Percentiles rank a stretch among this genome's conserved stretches.
Evolutionary conservation across 1,140 invertebrate species (phyloP).

Genomic region (Planococcus citri): DNA sequence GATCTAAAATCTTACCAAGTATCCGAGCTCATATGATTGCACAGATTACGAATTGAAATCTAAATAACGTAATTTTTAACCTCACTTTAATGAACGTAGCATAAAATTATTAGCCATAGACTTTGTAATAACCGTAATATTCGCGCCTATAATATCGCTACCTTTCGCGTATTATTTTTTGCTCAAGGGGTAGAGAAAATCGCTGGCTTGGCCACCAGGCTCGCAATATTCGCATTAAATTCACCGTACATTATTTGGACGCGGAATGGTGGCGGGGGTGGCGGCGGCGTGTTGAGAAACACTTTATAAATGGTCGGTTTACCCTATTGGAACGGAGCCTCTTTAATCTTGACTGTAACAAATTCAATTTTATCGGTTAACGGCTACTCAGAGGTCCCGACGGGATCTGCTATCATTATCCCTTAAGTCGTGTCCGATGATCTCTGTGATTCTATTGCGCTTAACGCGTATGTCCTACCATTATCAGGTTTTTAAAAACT

Average conservation of each 20-base stretch:
- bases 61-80: too few relatives aligned
- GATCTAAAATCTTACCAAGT: too few relatives aligned
- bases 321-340: neutral
- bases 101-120: too few relatives aligned
- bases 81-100: too few relatives aligned
- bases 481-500: conserved; percentile 7
- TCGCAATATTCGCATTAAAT: neutral
- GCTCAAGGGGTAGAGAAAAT: neutral
- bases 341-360: conserved; percentile 13
- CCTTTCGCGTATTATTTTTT: too few relatives aligned
- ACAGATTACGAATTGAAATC: too few relatives aligned
- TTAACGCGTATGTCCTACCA: neutral
- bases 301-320: neutral
- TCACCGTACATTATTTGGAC: neutral
- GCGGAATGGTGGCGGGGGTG: too few relatives aligned
- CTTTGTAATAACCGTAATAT: neutral
- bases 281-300: neutral
- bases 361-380: conserved; percentile 20
- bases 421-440: conserved; percentile 12
- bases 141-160: neutral
- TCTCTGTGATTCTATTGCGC: neutral
- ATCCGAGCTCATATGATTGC: too few relatives aligned
- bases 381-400: conserved; percentile 15
- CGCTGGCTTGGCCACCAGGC: neutral
- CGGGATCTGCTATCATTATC: conserved; percentile 14